These are phyloP conservation scores for Chelonus insularis DNA, from an alignment of 1,140 invertebrate genomes.

Conservation along the genomic window DNA sequence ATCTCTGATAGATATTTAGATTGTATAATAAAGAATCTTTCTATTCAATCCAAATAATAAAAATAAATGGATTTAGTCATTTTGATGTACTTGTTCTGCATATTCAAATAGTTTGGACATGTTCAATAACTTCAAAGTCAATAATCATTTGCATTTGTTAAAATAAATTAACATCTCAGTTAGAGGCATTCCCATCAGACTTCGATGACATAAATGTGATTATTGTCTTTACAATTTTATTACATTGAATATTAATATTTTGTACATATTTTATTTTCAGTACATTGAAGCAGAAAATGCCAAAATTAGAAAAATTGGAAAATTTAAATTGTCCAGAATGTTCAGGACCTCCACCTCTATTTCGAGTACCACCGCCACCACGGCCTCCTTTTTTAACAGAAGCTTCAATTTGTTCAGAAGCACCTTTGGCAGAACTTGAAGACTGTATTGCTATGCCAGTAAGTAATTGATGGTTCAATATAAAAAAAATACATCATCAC, in stretches of 20 bases:
- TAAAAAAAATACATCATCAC: no score
- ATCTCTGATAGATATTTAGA: no score
- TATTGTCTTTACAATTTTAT: neutral
- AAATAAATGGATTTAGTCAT: no score
- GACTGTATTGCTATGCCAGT: constrained; percentile 57
- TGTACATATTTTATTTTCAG: constrained; percentile 41
- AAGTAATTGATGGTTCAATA: constrained; percentile 29
- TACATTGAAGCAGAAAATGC: constrained; percentile 56
- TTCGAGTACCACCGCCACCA: constrained; percentile 57
- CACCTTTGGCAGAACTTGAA: constrained; percentile 54
- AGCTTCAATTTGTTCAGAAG: constrained; percentile 55
- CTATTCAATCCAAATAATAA: no score
- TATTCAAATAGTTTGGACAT: no score
- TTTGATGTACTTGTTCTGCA: no score
- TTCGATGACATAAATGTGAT: no score
- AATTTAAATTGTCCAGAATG: constrained; percentile 57
- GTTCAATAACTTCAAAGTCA: no score
- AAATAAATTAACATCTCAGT: no score
- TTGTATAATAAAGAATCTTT: no score
- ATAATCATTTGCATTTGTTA: no score
- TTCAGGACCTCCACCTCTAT: constrained; percentile 56
- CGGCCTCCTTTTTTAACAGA: constrained; percentile 56
- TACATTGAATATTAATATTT: neutral
- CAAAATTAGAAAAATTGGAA: constrained; percentile 58
- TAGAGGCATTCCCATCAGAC: no score